Evolutionary conservation across 2,797 vertebrate species (phyloP).

Genomic region (Hipposideros larvatus): DNA sequence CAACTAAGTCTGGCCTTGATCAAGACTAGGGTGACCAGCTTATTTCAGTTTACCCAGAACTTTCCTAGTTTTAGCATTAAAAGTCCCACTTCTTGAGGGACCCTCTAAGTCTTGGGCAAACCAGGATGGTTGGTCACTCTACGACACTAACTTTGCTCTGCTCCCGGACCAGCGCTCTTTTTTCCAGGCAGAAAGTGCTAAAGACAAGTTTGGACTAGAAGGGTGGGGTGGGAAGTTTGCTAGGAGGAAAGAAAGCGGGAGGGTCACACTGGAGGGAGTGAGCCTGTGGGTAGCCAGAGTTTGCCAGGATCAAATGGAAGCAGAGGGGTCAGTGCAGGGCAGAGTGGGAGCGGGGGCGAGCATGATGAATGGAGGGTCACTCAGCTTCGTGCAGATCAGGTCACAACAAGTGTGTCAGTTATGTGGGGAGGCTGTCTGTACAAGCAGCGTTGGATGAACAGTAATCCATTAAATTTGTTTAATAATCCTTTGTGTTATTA

Average conservation of each 20-base stretch:
- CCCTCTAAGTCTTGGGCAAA: not conserved
- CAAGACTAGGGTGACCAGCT: not conserved
- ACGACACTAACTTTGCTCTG: not conserved
- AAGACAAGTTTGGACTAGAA: not conserved
- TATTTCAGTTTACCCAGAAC: not conserved
- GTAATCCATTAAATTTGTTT: constrained; percentile 63
- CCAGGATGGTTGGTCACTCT: no score
- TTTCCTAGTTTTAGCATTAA: not conserved
- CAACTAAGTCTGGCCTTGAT: not conserved
- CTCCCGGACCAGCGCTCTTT: not conserved
- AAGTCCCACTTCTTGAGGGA: not conserved
- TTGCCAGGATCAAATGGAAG: not conserved
- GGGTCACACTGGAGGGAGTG: not conserved
- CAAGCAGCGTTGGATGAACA: not conserved
- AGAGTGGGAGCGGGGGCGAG: no score
- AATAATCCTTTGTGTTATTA: constrained; percentile 51
- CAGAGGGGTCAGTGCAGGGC: not conserved
- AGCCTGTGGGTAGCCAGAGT: not conserved
- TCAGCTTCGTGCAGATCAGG: not conserved
- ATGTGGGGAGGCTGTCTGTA: not conserved
- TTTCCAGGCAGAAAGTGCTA: not conserved
- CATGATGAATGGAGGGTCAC: not conserved
- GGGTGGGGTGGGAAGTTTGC: not conserved
- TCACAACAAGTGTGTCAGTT: not conserved
- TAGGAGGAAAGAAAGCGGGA: not conserved